These are phyloP conservation scores for Thymelicus acteon DNA, from an alignment of 2,888 invertebrate genomes.

Conservation along the genomic window DNA sequence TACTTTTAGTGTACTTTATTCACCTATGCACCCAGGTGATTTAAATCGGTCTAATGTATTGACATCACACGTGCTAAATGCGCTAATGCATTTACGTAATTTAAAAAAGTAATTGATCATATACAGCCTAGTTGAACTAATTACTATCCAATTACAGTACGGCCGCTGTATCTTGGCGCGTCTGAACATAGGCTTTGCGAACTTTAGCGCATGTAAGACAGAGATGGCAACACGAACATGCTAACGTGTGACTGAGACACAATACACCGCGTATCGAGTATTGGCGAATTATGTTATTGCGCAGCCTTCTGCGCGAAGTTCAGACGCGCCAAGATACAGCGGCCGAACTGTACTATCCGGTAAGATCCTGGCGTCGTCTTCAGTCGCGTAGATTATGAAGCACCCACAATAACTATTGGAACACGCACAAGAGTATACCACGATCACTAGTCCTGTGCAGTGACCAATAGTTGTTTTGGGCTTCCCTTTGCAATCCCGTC, in stretches of 20 bases:
- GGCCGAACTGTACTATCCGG: too few species aligned
- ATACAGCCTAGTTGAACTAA: neutral
- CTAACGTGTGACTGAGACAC: too few species aligned
- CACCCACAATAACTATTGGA: conserved; percentile 98
- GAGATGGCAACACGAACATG: too few species aligned
- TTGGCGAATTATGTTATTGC: too few species aligned
- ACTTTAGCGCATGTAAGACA: too few species aligned
- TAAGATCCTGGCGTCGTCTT: conserved; percentile 5
- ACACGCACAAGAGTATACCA: conserved; percentile 98
- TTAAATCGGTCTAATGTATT: neutral
- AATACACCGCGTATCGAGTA: too few species aligned
- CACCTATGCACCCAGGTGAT: too few species aligned
- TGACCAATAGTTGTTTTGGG: conserved; percentile 98
- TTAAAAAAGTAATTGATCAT: conserved; percentile 13
- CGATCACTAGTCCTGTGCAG: conserved; percentile 96
- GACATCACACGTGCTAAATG: neutral
- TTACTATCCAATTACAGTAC: conserved; percentile 6
- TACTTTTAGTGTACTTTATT: too few species aligned
- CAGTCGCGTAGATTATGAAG: conserved; percentile 75
- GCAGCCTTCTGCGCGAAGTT: too few species aligned
- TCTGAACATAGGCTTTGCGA: too few species aligned
- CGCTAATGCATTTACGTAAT: conserved; percentile 29
- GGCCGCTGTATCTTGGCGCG: too few species aligned
- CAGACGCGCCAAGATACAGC: too few species aligned
- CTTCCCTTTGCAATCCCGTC: conserved; percentile 68